phyloP scores from a whole-genome alignment of 2,888 invertebrate genomes.

The Copidosoma aretas region DNA sequence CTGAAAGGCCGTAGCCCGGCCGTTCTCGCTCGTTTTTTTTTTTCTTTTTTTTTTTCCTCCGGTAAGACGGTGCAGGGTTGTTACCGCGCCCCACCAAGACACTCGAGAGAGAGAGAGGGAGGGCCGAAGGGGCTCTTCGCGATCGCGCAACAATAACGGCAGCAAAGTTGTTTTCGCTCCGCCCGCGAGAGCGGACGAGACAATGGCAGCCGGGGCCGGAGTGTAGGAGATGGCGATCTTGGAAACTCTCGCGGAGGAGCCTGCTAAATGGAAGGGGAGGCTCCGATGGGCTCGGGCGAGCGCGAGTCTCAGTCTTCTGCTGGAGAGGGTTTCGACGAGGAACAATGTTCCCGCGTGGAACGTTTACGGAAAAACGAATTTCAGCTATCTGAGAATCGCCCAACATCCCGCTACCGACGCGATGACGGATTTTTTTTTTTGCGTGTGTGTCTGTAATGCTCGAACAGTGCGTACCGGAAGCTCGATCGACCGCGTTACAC shows the following conservation, averaged over 20 bases:
- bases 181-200: background rate
- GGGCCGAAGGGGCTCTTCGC: background rate
- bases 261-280: background rate
- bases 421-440: no score
- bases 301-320: no score
- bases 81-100: background rate
- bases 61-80: background rate
- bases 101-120: background rate
- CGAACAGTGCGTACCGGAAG: no score
- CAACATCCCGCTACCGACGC: no score
- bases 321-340: no score
- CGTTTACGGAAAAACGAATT: no score
- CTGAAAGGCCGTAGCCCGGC: constrained; percentile 4
- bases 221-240: background rate
- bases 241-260: background rate
- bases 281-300: background rate
- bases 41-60: constrained; percentile 1
- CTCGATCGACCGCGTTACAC: background rate
- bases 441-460: no score
- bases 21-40: constrained; percentile 7
- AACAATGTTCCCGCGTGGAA: no score
- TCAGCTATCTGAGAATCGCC: no score
- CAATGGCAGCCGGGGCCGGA: constrained; percentile 7
- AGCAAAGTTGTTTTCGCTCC: constrained; percentile 7
- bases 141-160: background rate